Conservation (phyloP, 2,113 vertebrate species). For the Formicarius rufipectus region DNA sequence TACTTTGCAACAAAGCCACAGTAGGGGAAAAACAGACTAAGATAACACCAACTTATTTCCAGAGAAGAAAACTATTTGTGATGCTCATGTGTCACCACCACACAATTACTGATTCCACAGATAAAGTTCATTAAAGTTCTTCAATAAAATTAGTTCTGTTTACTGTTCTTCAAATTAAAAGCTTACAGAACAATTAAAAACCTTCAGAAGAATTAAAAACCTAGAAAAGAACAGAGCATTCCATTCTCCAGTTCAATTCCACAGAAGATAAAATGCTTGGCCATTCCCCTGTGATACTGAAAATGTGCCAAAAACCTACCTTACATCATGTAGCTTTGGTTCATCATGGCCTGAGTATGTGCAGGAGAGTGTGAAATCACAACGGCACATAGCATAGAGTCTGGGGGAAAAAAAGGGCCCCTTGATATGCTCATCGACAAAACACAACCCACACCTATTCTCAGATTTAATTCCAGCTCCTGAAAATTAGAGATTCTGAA, state of each 20-base stretch:
- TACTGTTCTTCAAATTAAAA: not conserved
- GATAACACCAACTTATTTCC: not conserved
- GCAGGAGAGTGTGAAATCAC: not conserved
- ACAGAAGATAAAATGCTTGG: not conserved
- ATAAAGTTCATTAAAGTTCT: not conserved
- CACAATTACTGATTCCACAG: not conserved
- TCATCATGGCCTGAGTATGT: fast-evolving
- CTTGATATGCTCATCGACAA: not conserved
- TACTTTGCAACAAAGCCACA: not conserved
- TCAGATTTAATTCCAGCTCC: not conserved
- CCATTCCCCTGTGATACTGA: not conserved
- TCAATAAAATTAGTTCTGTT: not conserved
- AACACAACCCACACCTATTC: not conserved
- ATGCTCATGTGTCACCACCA: not conserved
- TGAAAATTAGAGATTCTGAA: not conserved
- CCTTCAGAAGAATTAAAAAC: not conserved
- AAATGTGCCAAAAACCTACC: not conserved
- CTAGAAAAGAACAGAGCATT: not conserved
- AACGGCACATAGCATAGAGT: not conserved
- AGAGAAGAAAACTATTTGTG: not conserved
- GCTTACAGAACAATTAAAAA: not conserved
- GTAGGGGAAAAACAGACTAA: not conserved
- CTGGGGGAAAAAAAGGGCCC: not conserved
- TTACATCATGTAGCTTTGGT: not conserved
- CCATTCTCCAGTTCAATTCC: not conserved